Evolutionary conservation across 37 sponge, comb jelly and placozoan species (phyloP).

Genomic region (Lycopodina hypogea): DNA sequence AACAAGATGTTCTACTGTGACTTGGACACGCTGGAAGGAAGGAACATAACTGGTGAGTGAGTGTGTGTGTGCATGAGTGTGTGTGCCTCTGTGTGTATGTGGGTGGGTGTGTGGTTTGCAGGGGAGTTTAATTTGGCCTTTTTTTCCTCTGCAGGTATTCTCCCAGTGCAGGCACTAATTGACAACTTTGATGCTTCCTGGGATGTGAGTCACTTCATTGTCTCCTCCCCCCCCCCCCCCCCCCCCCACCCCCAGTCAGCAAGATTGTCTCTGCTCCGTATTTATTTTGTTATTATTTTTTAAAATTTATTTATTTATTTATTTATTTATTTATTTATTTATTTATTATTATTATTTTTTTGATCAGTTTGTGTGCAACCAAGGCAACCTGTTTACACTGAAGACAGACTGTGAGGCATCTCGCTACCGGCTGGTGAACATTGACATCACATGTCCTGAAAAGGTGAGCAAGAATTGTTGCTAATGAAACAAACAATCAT

Average conservation of each 20-base stretch:
- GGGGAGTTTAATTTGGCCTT: background rate
- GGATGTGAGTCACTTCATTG: no score
- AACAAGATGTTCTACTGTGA: slow-evolving; percentile 83
- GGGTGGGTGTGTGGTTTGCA: no score
- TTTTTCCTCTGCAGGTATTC: slow-evolving; percentile 28
- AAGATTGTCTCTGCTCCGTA: no score
- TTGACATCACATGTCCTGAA: slow-evolving; percentile 73
- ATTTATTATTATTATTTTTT: no score
- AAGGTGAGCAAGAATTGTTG: slow-evolving; percentile 74
- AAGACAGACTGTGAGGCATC: slow-evolving; percentile 81
- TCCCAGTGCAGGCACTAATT: slow-evolving; percentile 63
- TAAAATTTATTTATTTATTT: background rate
- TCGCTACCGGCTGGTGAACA: slow-evolving; percentile 68
- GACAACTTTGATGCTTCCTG: slow-evolving; percentile 91
- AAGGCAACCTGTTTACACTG: slow-evolving; percentile 69
- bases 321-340: background rate
- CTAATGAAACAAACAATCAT: background rate
- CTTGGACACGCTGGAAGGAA: slow-evolving; percentile 40
- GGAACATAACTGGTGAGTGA: slow-evolving; percentile 18
- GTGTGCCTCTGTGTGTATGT: no score
- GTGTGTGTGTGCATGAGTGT: no score
- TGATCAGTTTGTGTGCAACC: slow-evolving; percentile 74
- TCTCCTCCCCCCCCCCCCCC: no score
- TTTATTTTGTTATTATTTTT: background rate
- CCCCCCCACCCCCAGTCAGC: no score